phyloP scores from a whole-genome alignment of 2,888 invertebrate genomes.

The Neuroscelio doddi region DNA sequence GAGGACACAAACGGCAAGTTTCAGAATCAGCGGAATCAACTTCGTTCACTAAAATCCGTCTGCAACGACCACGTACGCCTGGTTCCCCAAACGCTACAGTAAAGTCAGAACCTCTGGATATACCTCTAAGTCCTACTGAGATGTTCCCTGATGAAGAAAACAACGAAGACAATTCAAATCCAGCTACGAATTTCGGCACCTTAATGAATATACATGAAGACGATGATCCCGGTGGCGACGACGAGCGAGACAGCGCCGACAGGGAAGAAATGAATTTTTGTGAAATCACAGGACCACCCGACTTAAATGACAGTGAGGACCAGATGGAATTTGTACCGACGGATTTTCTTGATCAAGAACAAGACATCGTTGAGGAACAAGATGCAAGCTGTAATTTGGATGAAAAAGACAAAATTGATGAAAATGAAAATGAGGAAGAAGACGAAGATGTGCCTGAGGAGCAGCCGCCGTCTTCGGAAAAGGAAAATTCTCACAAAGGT shows the following conservation, averaged over 20 bases:
- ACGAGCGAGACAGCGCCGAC: conserved; percentile 49
- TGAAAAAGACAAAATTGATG: conserved; percentile 47
- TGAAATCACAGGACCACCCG: too few relatives aligned
- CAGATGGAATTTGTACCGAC: conserved; percentile 70
- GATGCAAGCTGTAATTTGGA: conserved; percentile 58
- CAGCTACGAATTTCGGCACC: conserved; percentile 58
- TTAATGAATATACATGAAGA: conserved; percentile 64
- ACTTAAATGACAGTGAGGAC: conserved; percentile 63
- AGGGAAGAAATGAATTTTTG: conserved; percentile 61
- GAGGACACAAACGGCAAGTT: conserved; percentile 62
- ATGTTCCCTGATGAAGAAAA: conserved; percentile 58
- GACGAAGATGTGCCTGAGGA: conserved; percentile 11
- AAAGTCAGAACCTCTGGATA: conserved; percentile 66
- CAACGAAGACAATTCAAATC: conserved; percentile 59
- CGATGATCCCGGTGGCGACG: conserved; percentile 65
- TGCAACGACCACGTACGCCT: conserved; percentile 62
- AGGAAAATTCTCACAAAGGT: not conserved
- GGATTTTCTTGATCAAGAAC: conserved; percentile 70
- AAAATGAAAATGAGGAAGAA: conserved; percentile 14
- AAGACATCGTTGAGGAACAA: conserved; percentile 66
- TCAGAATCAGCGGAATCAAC: conserved; percentile 56
- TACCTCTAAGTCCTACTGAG: conserved; percentile 65
- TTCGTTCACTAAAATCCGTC: conserved; percentile 65
- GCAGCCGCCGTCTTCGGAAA: not conserved
- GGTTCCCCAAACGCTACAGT: conserved; percentile 58